These are phyloP conservation scores for Euglossa dilemma DNA, from an alignment of 1,140 invertebrate genomes.

Conservation along the genomic window DNA sequence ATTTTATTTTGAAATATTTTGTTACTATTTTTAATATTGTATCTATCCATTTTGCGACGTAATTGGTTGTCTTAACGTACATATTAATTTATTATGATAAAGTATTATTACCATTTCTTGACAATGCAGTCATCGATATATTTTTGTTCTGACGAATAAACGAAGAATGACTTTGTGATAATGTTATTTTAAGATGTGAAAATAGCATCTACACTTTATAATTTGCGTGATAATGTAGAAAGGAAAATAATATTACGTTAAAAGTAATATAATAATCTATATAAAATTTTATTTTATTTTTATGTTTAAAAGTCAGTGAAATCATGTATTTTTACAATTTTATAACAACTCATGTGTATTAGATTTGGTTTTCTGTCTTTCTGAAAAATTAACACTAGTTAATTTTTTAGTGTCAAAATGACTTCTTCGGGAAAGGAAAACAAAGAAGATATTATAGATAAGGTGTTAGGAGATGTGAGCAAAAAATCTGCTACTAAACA, in stretches of 20 bases:
- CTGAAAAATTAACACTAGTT: not conserved
- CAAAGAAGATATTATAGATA: slow-evolving; percentile 86
- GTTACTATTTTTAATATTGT: not conserved
- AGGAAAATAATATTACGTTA: not conserved
- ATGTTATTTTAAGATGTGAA: slow-evolving; percentile 36
- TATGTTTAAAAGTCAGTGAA: not conserved
- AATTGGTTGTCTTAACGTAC: not conserved
- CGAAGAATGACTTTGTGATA: slow-evolving; percentile 5
- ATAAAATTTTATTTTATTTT: not conserved
- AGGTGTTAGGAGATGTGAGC: slow-evolving; percentile 89
- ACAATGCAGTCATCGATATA: slow-evolving; percentile 55
- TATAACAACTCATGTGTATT: not conserved
- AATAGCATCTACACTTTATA: not conserved
- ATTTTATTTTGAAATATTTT: slow-evolving; percentile 3
- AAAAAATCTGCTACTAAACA: slow-evolving; percentile 94
- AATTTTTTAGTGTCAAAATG: slow-evolving; percentile 72
- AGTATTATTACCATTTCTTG: slow-evolving; percentile 12
- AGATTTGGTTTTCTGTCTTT: not conserved
- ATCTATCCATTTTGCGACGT: not conserved
- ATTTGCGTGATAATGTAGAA: not conserved
- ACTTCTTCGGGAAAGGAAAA: slow-evolving; percentile 73
- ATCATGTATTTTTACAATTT: not conserved
- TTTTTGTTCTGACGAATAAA: slow-evolving; percentile 45
- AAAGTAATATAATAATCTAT: no score
- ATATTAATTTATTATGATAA: not conserved